These are phyloP conservation scores for Sisyra nigra DNA, from an alignment of 2,888 invertebrate species.

Conservation along the genomic window DNA sequence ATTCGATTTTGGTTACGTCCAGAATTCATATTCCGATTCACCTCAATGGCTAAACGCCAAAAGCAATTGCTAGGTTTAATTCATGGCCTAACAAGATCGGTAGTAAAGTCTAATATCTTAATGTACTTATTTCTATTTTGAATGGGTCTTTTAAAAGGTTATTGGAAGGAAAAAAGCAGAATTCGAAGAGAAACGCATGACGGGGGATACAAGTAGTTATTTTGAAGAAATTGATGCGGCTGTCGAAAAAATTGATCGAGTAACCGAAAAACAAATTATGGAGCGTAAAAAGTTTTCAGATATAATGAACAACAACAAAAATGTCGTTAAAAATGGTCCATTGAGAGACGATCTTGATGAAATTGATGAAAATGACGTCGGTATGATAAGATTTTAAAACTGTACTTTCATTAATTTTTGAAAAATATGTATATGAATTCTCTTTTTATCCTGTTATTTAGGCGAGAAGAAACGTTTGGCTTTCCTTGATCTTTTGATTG, in stretches of 20 bases:
- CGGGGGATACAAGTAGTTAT: conserved; percentile 2
- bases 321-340: conserved; percentile 24
- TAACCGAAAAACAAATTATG: conserved; percentile 5
- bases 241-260: conserved; percentile 13
- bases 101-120: conserved; percentile 19
- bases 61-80: conserved; percentile 27
- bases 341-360: conserved; percentile 64
- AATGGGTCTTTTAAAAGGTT: neutral
- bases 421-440: conserved; percentile 8
- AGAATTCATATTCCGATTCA: conserved; percentile 29
- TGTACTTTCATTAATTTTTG: neutral
- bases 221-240: conserved; percentile 8
- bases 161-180: conserved; percentile 10
- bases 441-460: conserved; percentile 12
- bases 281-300: neutral
- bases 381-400: conserved; percentile 21
- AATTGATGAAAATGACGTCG: conserved; percentile 58
- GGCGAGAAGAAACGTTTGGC: conserved; percentile 66
- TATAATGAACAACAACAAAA: neutral
- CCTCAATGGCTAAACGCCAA: conserved; percentile 29
- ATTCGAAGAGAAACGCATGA: conserved; percentile 9
- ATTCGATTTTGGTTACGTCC: conserved; percentile 29
- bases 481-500: conserved; percentile 73
- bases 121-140: neutral
- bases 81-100: conserved; percentile 30